These are phyloP conservation scores for Mesoligia furuncula DNA, from an alignment of 2,888 invertebrate species.

Conservation along the genomic window DNA sequence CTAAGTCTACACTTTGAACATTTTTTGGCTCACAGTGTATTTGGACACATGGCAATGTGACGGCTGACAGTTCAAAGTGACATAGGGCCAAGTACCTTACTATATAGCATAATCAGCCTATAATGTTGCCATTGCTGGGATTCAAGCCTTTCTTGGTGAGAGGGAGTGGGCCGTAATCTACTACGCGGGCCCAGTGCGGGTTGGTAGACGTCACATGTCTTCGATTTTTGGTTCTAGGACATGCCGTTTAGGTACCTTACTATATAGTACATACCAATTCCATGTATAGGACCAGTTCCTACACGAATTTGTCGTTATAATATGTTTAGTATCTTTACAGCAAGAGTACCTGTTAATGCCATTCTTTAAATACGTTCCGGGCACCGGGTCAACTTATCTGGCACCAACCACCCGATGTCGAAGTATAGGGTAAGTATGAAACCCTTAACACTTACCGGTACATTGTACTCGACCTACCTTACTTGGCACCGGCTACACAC, in stretches of 20 bases:
- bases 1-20: not conserved
- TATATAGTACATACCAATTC: not conserved
- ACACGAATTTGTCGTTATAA: not conserved
- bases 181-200: no score
- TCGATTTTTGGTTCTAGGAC: no score
- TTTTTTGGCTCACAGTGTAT: not conserved
- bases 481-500: not conserved
- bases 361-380: not conserved
- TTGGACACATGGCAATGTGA: no score
- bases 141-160: no score
- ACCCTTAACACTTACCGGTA: not conserved
- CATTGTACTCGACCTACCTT: not conserved
- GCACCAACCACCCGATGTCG: not conserved
- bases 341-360: not conserved
- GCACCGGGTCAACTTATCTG: not conserved
- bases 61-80: not conserved
- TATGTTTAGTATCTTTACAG: not conserved
- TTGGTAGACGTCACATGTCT: no score
- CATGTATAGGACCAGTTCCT: not conserved
- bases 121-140: no score
- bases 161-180: no score
- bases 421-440: not conserved
- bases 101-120: not conserved
- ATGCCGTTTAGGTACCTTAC: no score
- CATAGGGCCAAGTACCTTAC: not conserved